Percentiles rank a stretch among this genome's conserved stretches.
Conservation (phyloP, 2,888 invertebrate genomes). For the Hyposoter dolosus region DNA sequence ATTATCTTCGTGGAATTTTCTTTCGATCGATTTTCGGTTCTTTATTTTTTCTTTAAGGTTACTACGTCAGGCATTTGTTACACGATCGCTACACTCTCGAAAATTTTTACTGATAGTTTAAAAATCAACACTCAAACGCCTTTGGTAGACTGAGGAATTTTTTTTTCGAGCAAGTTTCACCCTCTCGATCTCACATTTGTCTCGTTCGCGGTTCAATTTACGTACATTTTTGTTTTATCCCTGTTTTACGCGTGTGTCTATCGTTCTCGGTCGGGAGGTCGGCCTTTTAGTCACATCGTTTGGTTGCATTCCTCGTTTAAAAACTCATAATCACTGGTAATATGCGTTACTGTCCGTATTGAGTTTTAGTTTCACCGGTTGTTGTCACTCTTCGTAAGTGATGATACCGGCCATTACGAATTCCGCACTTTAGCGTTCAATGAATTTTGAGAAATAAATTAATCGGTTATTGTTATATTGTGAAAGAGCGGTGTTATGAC, state of each 20-base stretch:
- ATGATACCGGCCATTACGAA: neutral
- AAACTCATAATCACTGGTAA: neutral
- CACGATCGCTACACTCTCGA: neutral
- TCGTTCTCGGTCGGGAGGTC: neutral
- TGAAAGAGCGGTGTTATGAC: conserved; percentile 48
- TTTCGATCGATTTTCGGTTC: neutral
- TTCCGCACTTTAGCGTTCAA: neutral
- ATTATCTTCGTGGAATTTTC: neutral
- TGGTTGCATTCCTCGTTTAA: conserved; percentile 12
- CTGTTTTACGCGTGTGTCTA: conserved; percentile 43
- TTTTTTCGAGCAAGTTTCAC: neutral
- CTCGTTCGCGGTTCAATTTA: neutral
- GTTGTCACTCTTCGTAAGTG: neutral
- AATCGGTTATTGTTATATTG: conserved; percentile 22
- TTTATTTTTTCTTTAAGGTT: conserved; percentile 2
- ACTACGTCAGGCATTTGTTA: conserved; percentile 4
- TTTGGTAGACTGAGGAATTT: neutral
- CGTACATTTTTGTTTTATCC: neutral
- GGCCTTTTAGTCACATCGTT: conserved; percentile 14
- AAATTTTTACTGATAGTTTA: neutral
- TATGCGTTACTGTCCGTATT: neutral
- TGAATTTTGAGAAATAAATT: neutral
- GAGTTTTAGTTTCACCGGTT: neutral
- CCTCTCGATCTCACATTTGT: neutral
- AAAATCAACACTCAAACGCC: neutral